Percentiles rank a stretch among this genome's conserved stretches.
phyloP scores from a whole-genome alignment of 2,113 vertebrate species.

The Callopanchax toddi region DNA sequence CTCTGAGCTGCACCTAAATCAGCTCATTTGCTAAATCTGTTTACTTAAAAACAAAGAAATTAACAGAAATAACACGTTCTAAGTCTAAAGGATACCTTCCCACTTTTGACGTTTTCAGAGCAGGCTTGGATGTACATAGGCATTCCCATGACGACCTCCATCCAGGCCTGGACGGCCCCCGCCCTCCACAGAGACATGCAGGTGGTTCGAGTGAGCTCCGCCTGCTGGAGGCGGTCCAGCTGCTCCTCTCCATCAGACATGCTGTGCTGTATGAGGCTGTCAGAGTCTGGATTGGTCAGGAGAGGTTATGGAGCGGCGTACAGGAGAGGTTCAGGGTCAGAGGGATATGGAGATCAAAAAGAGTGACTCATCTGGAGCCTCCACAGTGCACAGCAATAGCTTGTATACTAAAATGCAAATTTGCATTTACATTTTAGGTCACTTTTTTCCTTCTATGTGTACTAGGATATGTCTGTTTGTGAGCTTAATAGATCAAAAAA shows the following conservation, averaged over 20 bases:
- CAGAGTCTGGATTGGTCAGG: slow-evolving; percentile 82
- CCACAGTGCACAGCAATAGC: not conserved
- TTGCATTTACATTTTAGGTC: no score
- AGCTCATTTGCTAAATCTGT: not conserved
- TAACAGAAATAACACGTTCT: no score
- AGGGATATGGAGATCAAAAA: slow-evolving; percentile 56
- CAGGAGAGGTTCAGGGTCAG: slow-evolving; percentile 60
- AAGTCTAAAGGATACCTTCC: slow-evolving; percentile 78
- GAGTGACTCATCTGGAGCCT: slow-evolving; percentile 42
- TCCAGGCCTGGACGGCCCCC: slow-evolving; percentile 86
- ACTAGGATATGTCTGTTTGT: no score
- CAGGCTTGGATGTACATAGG: slow-evolving; percentile 87
- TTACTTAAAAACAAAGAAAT: not conserved
- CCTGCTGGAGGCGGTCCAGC: slow-evolving; percentile 85
- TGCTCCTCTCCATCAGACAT: slow-evolving; percentile 87
- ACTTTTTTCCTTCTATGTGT: not conserved
- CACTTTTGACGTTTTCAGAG: slow-evolving; percentile 86
- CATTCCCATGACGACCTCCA: slow-evolving; percentile 91
- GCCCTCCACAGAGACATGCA: slow-evolving; percentile 90
- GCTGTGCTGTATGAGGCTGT: slow-evolving; percentile 83
- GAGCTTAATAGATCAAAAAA: no score
- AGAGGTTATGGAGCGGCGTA: slow-evolving; percentile 58
- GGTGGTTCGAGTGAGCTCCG: slow-evolving; percentile 82
- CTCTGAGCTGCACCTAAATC: not conserved
- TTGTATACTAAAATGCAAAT: not conserved